These are phyloP conservation scores for Centropus unirufus DNA, from an alignment of 2,113 vertebrate genomes.

Conservation along the genomic window DNA sequence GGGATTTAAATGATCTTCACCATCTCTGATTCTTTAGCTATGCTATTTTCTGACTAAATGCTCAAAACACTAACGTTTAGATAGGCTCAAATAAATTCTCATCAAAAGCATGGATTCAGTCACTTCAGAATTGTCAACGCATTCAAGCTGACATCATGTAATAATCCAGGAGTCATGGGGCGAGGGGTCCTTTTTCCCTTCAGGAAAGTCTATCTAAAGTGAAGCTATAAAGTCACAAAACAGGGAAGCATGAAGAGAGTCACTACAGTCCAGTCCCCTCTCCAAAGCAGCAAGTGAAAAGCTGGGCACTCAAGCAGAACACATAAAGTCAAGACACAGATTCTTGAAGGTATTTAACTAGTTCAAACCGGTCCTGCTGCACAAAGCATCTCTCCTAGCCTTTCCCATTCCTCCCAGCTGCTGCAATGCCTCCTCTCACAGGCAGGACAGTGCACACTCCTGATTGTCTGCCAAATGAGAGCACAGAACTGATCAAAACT, in stretches of 20 bases:
- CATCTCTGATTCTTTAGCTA: background rate
- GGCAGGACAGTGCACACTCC: fast-evolving
- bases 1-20: background rate
- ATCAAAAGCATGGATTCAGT: background rate
- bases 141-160: background rate
- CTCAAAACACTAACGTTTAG: background rate
- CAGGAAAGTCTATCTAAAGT: background rate
- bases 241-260: background rate
- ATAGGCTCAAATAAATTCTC: background rate
- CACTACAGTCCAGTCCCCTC: background rate
- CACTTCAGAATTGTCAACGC: background rate
- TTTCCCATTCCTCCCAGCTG: background rate
- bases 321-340: background rate
- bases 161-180: background rate
- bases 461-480: background rate
- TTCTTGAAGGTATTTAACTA: background rate
- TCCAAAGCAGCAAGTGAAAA: background rate
- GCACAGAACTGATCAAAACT: background rate
- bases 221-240: background rate
- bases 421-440: background rate
- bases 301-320: background rate
- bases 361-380: background rate
- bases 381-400: background rate
- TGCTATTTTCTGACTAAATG: background rate
- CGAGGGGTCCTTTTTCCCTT: background rate